phyloP scores from a whole-genome alignment of 1,140 invertebrate genomes.

The Dreissena polymorpha region DNA sequence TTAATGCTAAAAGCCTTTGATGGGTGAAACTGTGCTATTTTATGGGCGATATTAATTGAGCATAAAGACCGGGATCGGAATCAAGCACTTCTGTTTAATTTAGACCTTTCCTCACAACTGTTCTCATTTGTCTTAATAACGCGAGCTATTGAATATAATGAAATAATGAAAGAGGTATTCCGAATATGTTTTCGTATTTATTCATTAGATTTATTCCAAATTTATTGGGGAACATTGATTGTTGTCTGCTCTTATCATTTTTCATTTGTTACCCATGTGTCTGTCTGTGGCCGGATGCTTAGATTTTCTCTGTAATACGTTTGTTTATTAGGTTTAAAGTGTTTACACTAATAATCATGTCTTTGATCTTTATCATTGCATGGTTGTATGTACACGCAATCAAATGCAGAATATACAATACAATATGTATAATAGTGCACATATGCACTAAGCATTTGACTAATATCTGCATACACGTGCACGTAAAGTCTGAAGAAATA shows the following conservation, averaged over 20 bases:
- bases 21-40: slow-evolving; percentile 22
- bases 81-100: slow-evolving; percentile 47
- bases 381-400: too few relatives aligned
- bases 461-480: too few relatives aligned
- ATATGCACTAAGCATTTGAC: too few relatives aligned
- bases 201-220: slow-evolving; percentile 29
- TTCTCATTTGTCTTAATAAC: slow-evolving; percentile 35
- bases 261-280: neutral
- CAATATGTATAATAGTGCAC: too few relatives aligned
- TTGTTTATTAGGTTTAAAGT: slow-evolving; percentile 48
- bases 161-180: slow-evolving; percentile 1
- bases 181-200: slow-evolving; percentile 39
- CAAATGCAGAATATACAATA: too few relatives aligned
- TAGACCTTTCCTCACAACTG: slow-evolving; percentile 33
- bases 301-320: slow-evolving; percentile 23
- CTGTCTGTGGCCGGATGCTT: neutral
- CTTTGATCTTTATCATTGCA: slow-evolving; percentile 29
- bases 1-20: neutral
- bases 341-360: slow-evolving; percentile 15
- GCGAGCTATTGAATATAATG: slow-evolving; percentile 10
- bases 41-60: slow-evolving; percentile 48
- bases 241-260: neutral
- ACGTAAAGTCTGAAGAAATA: too few relatives aligned
- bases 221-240: slow-evolving; percentile 41
- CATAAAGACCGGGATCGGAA: slow-evolving; percentile 29